These are phyloP conservation scores for Leucoptera coffeella DNA, from an alignment of 2,888 invertebrate species.

Conservation along the genomic window DNA sequence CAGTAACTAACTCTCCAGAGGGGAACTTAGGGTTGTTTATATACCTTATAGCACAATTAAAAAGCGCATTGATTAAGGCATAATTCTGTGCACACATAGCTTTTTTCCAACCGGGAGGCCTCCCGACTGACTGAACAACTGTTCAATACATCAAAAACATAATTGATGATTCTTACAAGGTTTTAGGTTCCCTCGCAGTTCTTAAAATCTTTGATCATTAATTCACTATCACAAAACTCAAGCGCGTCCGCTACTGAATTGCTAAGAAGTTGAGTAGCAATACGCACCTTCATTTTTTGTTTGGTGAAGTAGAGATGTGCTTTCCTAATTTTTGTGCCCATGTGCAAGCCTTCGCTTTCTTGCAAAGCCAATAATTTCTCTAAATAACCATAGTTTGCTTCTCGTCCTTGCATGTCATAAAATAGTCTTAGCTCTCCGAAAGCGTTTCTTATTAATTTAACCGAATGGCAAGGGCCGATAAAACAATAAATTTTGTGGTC, in stretches of 20 bases:
- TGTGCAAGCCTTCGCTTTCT: not conserved
- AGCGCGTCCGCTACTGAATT: not conserved
- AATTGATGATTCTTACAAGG: not conserved
- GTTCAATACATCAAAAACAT: not conserved
- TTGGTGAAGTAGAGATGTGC: not conserved
- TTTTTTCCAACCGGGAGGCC: slow-evolving; percentile 1
- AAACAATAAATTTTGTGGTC: slow-evolving; percentile 3
- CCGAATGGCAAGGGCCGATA: slow-evolving; percentile 6
- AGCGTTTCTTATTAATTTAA: slow-evolving; percentile 5
- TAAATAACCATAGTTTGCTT: not conserved
- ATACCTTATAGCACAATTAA: not conserved
- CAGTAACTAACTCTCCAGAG: not conserved
- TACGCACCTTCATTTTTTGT: slow-evolving; percentile 1
- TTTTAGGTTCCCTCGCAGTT: not conserved
- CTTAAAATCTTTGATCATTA: not conserved
- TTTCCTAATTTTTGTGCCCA: not conserved
- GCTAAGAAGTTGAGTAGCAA: not conserved
- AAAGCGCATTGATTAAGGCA: not conserved
- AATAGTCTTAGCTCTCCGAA: not conserved
- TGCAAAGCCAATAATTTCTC: not conserved
- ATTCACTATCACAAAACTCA: not conserved
- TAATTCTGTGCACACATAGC: not conserved
- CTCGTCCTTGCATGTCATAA: not conserved
- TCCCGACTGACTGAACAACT: not conserved
- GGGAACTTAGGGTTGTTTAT: not conserved